A percentile compares a stretch with the other conserved stretches of the same genome.
phyloP scores from a whole-genome alignment of 1,140 invertebrate genomes.

The Idris sp. region DNA sequence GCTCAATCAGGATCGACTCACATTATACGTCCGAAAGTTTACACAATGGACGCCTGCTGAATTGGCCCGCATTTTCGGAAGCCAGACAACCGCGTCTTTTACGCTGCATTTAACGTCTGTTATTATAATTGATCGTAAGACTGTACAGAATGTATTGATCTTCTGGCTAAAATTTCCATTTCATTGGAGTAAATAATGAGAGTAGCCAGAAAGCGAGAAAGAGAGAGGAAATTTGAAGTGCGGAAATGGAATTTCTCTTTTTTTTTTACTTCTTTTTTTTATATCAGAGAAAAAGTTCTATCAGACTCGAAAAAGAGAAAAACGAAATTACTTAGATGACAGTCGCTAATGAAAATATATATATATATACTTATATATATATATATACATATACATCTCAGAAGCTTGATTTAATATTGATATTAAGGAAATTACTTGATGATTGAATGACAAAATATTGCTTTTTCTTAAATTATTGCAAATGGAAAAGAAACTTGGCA shows the following conservation, averaged over 20 bases:
- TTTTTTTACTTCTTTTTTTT: constrained; percentile 1
- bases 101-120: constrained; percentile 36
- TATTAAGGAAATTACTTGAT: too few relatives aligned
- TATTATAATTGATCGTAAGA: constrained; percentile 39
- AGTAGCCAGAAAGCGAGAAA: not conserved
- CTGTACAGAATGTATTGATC: constrained; percentile 31
- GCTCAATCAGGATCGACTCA: constrained; percentile 55
- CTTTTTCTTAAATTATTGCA: too few relatives aligned
- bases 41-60: constrained; percentile 18
- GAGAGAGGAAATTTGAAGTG: constrained; percentile 6
- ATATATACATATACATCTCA: too few relatives aligned
- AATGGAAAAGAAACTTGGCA: too few relatives aligned
- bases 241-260: constrained; percentile 8
- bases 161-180: constrained; percentile 17
- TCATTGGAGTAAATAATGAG: constrained; percentile 30
- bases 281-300: too few relatives aligned
- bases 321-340: too few relatives aligned
- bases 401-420: too few relatives aligned
- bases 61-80: constrained; percentile 30
- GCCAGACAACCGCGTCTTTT: constrained; percentile 22
- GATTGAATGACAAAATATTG: too few relatives aligned
- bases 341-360: too few relatives aligned
- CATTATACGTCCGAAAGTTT: constrained; percentile 47
- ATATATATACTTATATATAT: too few relatives aligned
- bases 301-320: too few relatives aligned